These are phyloP conservation scores for Gopherus flavomarginatus DNA, from an alignment of 2,113 vertebrate species.

Conservation along the genomic window DNA sequence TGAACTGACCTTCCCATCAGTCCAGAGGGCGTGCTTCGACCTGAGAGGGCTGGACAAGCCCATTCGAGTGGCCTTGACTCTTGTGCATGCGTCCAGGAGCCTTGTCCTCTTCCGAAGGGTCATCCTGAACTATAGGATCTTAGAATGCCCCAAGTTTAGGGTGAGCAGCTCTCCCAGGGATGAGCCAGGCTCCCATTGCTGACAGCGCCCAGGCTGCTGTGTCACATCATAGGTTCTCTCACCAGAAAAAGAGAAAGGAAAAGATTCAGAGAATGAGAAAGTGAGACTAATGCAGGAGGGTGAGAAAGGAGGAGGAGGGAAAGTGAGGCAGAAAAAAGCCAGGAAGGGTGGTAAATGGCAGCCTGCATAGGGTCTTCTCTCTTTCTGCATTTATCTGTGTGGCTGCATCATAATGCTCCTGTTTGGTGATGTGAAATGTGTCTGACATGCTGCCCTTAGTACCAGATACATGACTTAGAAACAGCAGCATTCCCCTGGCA, in stretches of 20 bases:
- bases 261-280: neutral
- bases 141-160: slow-evolving; percentile 59
- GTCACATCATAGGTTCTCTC: neutral
- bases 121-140: slow-evolving; percentile 23
- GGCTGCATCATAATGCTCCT: neutral
- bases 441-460: slow-evolving; percentile 19
- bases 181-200: neutral
- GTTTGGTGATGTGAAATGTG: neutral
- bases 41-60: slow-evolving; percentile 64
- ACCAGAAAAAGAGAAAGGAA: neutral
- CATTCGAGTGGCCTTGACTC: slow-evolving; percentile 46
- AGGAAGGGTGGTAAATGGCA: neutral
- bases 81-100: slow-evolving; percentile 39
- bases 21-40: slow-evolving; percentile 72
- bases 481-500: slow-evolving; percentile 2
- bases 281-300: neutral
- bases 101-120: slow-evolving; percentile 65
- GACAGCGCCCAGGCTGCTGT: accelerated
- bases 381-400: neutral
- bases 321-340: neutral
- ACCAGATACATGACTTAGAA: slow-evolving; percentile 29
- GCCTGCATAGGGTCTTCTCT: neutral
- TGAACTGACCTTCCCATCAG: slow-evolving; percentile 62
- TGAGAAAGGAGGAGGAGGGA: neutral
- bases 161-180: neutral